These are phyloP conservation scores for Pogonocichla stellata DNA, from an alignment of 2,113 vertebrate species.

Conservation along the genomic window DNA sequence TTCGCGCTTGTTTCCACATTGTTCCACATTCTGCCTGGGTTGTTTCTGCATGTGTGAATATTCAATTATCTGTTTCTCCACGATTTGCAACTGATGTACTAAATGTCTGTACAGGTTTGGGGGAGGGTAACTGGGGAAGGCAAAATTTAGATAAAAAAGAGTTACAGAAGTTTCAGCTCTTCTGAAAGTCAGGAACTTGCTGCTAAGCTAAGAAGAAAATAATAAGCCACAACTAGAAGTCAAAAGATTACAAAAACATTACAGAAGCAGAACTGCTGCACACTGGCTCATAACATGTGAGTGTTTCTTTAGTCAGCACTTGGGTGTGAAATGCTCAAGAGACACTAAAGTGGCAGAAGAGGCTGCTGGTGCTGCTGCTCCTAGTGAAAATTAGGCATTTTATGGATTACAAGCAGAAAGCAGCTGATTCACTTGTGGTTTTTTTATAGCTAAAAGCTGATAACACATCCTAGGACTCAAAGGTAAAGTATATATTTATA, in stretches of 20 bases:
- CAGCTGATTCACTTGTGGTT: background rate
- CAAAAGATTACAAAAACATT: background rate
- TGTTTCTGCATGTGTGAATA: constrained; percentile 60
- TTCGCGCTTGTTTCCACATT: constrained; percentile 42
- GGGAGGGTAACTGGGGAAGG: background rate
- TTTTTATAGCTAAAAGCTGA: background rate
- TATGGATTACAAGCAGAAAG: background rate
- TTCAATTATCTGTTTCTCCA: constrained; percentile 51
- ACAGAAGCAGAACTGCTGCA: background rate
- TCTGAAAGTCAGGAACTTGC: background rate
- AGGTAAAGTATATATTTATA: background rate
- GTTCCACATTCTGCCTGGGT: constrained; percentile 54
- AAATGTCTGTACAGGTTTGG: constrained; percentile 12
- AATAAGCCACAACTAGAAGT: rapidly evolving
- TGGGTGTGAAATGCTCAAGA: background rate
- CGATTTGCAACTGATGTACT: constrained; percentile 18
- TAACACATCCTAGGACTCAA: background rate
- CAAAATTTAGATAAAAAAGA: background rate
- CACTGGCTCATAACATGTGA: rapidly evolving
- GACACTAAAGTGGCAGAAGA: background rate
- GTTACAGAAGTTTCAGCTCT: background rate
- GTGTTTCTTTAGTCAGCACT: background rate
- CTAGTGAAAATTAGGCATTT: background rate
- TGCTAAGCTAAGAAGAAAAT: background rate
- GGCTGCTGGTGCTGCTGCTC: background rate